These are phyloP conservation scores for Amblyornis subalaris DNA, from an alignment of 2,113 vertebrate species.

Conservation along the genomic window DNA sequence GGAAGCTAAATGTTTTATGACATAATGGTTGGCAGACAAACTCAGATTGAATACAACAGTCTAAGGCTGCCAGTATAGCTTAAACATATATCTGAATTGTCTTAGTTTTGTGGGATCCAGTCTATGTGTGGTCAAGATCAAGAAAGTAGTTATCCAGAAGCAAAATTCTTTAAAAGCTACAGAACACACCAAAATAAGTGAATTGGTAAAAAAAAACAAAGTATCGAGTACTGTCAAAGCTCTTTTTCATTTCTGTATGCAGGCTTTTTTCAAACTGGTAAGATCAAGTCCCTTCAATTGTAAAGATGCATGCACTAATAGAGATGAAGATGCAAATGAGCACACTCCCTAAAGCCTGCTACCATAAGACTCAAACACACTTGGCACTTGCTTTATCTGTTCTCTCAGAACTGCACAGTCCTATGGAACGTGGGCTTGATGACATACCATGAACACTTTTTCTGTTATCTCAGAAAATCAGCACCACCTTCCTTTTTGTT, in stretches of 20 bases:
- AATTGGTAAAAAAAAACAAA: background rate
- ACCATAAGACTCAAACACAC: rapidly evolving
- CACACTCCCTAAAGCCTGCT: background rate
- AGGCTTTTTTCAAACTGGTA: background rate
- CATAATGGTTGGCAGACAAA: background rate
- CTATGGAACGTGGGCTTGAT: background rate
- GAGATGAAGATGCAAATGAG: background rate
- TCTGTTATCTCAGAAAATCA: background rate
- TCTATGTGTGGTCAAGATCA: background rate
- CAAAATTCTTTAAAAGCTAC: background rate
- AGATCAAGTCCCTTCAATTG: background rate
- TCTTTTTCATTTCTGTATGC: background rate
- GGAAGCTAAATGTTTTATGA: background rate
- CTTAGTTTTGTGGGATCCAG: background rate
- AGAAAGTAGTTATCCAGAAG: background rate
- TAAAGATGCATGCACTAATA: background rate
- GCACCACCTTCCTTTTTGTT: background rate
- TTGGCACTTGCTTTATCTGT: background rate
- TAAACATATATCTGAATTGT: background rate
- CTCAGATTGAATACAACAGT: background rate
- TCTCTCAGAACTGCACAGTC: background rate
- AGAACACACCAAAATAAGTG: background rate
- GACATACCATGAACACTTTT: background rate
- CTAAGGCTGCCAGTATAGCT: background rate
- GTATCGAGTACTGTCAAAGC: background rate